Evolutionary conservation across 2,888 invertebrate species (phyloP).

Genomic region (Drosophila borborema): DNA sequence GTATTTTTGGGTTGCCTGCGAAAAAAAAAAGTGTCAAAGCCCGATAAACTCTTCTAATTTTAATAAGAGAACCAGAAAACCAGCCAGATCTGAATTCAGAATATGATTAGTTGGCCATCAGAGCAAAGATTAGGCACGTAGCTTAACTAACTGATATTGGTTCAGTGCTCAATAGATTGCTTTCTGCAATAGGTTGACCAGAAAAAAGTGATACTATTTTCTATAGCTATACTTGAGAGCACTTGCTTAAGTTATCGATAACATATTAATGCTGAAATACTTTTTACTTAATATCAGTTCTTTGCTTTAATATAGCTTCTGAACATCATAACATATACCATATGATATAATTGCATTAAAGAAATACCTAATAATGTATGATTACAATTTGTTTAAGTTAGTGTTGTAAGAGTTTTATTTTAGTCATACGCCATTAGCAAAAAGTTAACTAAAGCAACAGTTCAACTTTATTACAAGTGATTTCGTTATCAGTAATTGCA

Average conservation of each 20-base stretch:
- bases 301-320: background rate
- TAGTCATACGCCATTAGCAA: background rate
- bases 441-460: background rate
- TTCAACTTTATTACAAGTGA: background rate
- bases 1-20: slow-evolving; percentile 16
- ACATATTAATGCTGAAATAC: too few relatives aligned
- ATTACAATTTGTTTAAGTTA: background rate
- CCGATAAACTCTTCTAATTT: slow-evolving; percentile 26
- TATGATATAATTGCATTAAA: background rate
- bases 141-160: background rate
- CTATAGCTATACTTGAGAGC: background rate
- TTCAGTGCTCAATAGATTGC: background rate
- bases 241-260: background rate
- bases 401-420: background rate
- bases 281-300: too few relatives aligned
- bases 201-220: background rate
- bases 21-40: slow-evolving; percentile 33
- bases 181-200: background rate
- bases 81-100: background rate
- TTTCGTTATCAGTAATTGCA: slow-evolving; percentile 9
- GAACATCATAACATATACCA: background rate
- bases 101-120: slow-evolving; percentile 10
- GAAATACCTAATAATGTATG: background rate
- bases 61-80: background rate
- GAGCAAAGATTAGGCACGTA: slow-evolving; percentile 27